Evolutionary conservation across 2,113 vertebrate genomes (phyloP), one percentile per base, ranked within the genome.

Genomic region (Bubalus kerabau): DNA sequence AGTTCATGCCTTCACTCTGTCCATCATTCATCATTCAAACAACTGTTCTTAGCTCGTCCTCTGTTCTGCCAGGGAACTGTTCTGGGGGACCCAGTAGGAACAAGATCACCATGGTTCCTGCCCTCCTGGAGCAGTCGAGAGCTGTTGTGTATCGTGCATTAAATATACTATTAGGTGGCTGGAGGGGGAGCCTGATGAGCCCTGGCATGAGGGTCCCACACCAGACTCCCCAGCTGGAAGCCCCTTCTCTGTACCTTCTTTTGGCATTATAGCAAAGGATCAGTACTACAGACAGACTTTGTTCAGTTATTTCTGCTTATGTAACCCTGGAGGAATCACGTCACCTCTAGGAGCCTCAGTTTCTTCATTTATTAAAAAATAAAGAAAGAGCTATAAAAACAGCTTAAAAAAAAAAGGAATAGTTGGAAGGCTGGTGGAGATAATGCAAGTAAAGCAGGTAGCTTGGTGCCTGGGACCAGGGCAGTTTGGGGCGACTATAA

Each of bases 361-460:
- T 97, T 97, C 93, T 83, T 96, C 52, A 86, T 59, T 56, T 59
- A 88, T 40, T 28, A 26, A 87, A 64, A 82, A 80, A 67, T 76
- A 46, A 32, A 67, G 46, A 52, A 71, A 74, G 4, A 74, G n/a
- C 56, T 46, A 36, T 74, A 88, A 71, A 93, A 93, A 46, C 36
- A 17, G 57, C 26, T 56, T 52, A 28, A 87, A 86, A 48, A 19
- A 32, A 32, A 54, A 21, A 81, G 14, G 56, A n/a, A 46, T 14
- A 23, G 40, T 11, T 90, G 89, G 78, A 62, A 96, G 57, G 26
- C 12, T 54, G n/a, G 28, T 19, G 28, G 40, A 40, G 10, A 46
- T 30, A 78, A 86, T 3, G 6, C 11, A 1, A 6, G 5, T 16
- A 14, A 86, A 80, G 23, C 50, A 43, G 2, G 9, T 32, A 28